Evolutionary conservation across 2,888 invertebrate species (phyloP).

Genomic region (Ochropleura plecta): DNA sequence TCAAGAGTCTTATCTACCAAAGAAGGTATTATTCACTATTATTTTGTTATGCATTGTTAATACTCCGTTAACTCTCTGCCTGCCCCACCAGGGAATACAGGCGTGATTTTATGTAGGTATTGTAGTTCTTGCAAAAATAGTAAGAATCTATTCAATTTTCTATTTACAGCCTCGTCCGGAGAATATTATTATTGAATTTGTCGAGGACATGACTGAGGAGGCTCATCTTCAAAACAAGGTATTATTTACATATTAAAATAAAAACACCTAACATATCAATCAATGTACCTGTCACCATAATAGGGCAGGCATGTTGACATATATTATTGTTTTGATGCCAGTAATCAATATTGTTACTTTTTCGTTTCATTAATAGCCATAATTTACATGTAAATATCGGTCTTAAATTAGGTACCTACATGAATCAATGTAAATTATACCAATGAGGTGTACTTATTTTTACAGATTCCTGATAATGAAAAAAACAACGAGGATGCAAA

Average conservation of each 20-base stretch:
- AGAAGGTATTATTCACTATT: neutral
- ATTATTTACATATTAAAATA: constrained; percentile 16
- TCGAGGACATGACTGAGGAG: constrained; percentile 7
- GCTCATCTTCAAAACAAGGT: constrained; percentile 15
- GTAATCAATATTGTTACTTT: constrained; percentile 15
- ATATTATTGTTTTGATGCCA: constrained; percentile 3
- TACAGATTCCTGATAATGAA: constrained; percentile 28
- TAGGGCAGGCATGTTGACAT: too few species aligned
- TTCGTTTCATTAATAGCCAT: neutral
- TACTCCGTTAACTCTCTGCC: constrained; percentile 4
- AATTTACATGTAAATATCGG: too few species aligned
- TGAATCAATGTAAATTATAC: too few species aligned
- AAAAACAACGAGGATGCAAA: constrained; percentile 11
- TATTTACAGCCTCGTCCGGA: constrained; percentile 8
- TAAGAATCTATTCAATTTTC: constrained; percentile 5
- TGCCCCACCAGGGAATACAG: neutral
- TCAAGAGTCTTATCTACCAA: neutral
- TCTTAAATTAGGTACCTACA: too few species aligned
- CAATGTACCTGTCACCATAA: too few species aligned
- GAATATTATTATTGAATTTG: constrained; percentile 4
- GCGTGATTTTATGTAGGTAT: neutral
- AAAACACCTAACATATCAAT: too few species aligned
- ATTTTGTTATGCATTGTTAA: neutral
- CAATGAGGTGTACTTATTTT: constrained; percentile 8
- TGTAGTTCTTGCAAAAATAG: neutral